phyloP scores from a whole-genome alignment of 2,113 vertebrate species.

The Poecile atricapillus region DNA sequence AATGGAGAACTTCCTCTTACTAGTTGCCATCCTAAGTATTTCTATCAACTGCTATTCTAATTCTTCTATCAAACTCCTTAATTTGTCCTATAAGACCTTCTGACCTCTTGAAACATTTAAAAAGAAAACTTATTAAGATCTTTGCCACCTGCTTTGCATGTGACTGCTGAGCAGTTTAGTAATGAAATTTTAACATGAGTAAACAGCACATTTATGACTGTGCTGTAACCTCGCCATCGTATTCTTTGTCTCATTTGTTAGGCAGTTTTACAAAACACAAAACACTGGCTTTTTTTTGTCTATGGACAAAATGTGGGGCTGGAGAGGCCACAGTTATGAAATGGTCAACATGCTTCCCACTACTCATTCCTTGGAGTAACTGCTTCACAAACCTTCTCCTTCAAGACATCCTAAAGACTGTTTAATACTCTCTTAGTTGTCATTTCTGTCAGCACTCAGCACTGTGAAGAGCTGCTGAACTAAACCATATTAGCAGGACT shows the following conservation, averaged over 20 bases:
- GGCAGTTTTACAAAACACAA: background rate
- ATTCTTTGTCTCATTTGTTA: background rate
- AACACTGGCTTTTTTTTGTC: rapidly evolving
- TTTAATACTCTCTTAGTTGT: background rate
- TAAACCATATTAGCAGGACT: conserved; percentile 52
- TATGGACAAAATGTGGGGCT: background rate
- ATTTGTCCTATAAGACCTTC: conserved; percentile 44
- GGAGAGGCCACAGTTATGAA: background rate
- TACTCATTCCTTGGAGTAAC: background rate
- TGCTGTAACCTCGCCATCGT: background rate
- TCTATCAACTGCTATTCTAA: conserved; percentile 27
- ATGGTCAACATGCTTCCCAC: background rate
- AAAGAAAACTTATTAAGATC: conserved; percentile 23
- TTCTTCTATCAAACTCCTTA: conserved; percentile 32
- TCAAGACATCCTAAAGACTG: conserved; percentile 1
- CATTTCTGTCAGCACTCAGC: conserved; percentile 20
- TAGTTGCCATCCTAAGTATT: conserved; percentile 10
- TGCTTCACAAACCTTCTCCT: background rate
- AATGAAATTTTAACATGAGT: background rate
- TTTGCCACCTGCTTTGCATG: background rate
- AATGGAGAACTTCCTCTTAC: background rate
- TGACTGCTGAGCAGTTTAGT: conserved; percentile 26
- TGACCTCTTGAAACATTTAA: conserved; percentile 24
- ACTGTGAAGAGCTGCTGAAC: conserved; percentile 34
- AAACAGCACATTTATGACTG: background rate